These are phyloP conservation scores for Pyrgus malvae DNA, from an alignment of 2,888 invertebrate species.

Conservation along the genomic window DNA sequence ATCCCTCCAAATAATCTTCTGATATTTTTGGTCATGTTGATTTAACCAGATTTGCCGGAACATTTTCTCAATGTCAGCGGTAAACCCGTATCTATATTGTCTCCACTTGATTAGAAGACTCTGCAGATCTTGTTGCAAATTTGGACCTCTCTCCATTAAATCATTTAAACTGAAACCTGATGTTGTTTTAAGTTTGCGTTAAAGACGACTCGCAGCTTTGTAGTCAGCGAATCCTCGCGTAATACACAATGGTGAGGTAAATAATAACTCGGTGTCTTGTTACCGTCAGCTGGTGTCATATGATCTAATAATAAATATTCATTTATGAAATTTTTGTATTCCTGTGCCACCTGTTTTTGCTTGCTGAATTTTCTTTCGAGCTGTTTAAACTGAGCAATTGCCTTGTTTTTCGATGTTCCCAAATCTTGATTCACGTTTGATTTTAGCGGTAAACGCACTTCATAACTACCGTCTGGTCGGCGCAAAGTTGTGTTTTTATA, in stretches of 20 bases:
- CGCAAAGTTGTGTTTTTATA: no score
- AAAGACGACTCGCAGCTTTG: neutral
- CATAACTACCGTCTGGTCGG: no score
- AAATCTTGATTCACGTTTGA: no score
- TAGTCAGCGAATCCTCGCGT: neutral
- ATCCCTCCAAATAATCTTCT: conserved; percentile 34
- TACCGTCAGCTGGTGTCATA: neutral
- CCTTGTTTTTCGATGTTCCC: no score
- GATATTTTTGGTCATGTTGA: conserved; percentile 29
- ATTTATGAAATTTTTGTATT: neutral
- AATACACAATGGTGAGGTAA: neutral
- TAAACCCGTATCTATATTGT: conserved; percentile 30
- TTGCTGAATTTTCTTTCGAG: no score
- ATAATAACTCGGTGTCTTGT: neutral
- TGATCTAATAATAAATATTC: neutral
- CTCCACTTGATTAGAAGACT: conserved; percentile 27
- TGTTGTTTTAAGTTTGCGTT: neutral
- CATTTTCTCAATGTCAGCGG: conserved; percentile 37
- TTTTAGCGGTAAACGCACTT: no score
- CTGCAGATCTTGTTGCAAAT: neutral
- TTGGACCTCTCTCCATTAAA: neutral
- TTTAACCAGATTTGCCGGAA: conserved; percentile 30
- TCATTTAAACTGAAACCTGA: neutral
- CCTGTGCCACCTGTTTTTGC: no score
- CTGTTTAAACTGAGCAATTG: no score